Percentiles rank a stretch among this genome's conserved stretches.
Conservation (phyloP, 2,888 invertebrate genomes). For the Lomographa bimaculata region DNA sequence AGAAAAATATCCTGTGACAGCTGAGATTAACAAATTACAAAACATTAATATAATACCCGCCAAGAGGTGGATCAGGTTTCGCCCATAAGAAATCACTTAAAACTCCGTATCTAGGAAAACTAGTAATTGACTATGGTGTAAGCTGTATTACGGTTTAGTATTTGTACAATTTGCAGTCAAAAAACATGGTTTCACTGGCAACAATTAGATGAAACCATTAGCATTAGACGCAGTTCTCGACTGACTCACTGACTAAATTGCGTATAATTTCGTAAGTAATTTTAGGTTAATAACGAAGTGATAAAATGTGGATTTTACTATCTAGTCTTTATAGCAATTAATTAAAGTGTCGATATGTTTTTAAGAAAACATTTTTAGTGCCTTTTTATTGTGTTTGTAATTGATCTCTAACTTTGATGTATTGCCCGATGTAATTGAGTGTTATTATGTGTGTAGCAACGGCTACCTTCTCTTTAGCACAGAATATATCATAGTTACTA, state of each 20-base stretch:
- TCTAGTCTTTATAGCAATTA: slow-evolving; percentile 45
- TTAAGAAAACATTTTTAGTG: slow-evolving; percentile 44
- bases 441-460: slow-evolving; percentile 9
- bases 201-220: slow-evolving; percentile 62
- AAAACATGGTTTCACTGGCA: no score
- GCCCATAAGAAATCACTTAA: no score
- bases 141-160: no score
- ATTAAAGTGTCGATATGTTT: slow-evolving; percentile 44
- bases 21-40: no score
- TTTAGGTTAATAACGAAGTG: slow-evolving; percentile 48
- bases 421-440: slow-evolving; percentile 16
- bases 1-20: no score
- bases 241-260: slow-evolving; percentile 58
- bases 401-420: slow-evolving; percentile 25
- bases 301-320: slow-evolving; percentile 51
- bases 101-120: no score
- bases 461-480: no score
- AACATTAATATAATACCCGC: no score
- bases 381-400: slow-evolving; percentile 41
- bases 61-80: no score
- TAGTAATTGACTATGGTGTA: no score
- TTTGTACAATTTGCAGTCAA: no score
- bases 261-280: slow-evolving; percentile 51
- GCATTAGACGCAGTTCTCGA: slow-evolving; percentile 56
- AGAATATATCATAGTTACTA: no score